These are phyloP conservation scores for Sinocyclocheilus anshuiensis DNA, from an alignment of 2,113 vertebrate species.

Conservation along the genomic window DNA sequence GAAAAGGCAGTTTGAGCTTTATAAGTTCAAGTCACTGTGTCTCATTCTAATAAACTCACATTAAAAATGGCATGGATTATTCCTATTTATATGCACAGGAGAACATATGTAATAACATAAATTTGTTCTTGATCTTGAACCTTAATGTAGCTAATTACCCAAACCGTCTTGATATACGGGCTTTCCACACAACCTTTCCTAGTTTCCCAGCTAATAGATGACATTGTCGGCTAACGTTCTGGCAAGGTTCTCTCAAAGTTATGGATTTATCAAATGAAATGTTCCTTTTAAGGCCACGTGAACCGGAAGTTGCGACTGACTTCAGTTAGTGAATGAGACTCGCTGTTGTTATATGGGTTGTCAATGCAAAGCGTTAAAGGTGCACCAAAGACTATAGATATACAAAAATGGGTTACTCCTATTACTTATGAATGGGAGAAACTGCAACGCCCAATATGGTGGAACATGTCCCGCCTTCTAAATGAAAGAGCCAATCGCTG, in stretches of 20 bases:
- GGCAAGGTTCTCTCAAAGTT: neutral
- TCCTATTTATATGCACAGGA: neutral
- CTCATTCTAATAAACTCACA: neutral
- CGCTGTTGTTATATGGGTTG: neutral
- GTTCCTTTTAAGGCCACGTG: neutral
- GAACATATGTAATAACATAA: too few relatives aligned
- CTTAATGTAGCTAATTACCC: neutral
- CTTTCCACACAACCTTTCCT: neutral
- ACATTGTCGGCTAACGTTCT: neutral
- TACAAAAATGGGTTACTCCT: too few relatives aligned
- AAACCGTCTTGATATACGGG: neutral
- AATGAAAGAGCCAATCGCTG: too few relatives aligned
- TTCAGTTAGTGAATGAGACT: neutral
- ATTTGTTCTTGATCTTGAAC: neutral
- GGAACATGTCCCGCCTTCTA: too few relatives aligned
- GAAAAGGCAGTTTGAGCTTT: neutral
- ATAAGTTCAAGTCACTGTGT: neutral
- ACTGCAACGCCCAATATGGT: too few relatives aligned
- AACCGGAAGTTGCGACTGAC: too few relatives aligned
- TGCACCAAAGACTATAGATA: neutral
- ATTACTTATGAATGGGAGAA: too few relatives aligned
- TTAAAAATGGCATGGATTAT: neutral
- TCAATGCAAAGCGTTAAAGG: conserved; percentile 2
- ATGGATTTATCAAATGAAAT: neutral
- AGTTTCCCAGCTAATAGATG: neutral